These are phyloP conservation scores for Leucoraja erinaceus DNA, from an alignment of 2,113 vertebrate genomes.

Conservation along the genomic window DNA sequence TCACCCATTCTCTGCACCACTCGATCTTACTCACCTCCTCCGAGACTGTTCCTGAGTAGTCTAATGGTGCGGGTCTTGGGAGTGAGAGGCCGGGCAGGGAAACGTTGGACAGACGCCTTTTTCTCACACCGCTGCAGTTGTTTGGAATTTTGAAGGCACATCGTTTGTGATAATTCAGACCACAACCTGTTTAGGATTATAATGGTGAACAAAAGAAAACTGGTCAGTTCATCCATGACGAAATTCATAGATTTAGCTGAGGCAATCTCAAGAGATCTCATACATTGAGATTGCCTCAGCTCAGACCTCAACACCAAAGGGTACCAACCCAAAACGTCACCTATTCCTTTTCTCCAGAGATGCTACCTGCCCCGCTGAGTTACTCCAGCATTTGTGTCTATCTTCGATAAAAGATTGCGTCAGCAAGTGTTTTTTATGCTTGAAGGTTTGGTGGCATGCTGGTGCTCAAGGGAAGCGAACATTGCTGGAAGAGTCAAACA, in stretches of 20 bases:
- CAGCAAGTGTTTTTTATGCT: too few relatives aligned
- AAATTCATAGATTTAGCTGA: background rate
- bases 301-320: background rate
- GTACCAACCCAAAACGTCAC: too few relatives aligned
- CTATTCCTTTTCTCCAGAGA: too few relatives aligned
- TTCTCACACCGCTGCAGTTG: conserved; percentile 89
- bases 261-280: background rate
- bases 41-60: conserved; percentile 61
- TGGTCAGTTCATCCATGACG: background rate
- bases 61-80: conserved; percentile 70
- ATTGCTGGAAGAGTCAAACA: background rate
- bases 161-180: conserved; percentile 94
- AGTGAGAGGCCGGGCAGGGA: conserved; percentile 84
- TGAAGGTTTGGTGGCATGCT: background rate
- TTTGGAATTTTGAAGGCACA: conserved; percentile 98
- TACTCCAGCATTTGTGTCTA: too few relatives aligned
- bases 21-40: conserved; percentile 72
- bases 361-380: too few relatives aligned
- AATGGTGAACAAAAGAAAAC: background rate
- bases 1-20: background rate
- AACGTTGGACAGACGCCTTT: conserved; percentile 85
- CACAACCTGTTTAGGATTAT: conserved; percentile 68
- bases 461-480: background rate
- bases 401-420: too few relatives aligned
- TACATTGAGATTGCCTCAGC: background rate